Conservation (phyloP, 2,113 vertebrate species). For the Cephalophus harveyi region DNA sequence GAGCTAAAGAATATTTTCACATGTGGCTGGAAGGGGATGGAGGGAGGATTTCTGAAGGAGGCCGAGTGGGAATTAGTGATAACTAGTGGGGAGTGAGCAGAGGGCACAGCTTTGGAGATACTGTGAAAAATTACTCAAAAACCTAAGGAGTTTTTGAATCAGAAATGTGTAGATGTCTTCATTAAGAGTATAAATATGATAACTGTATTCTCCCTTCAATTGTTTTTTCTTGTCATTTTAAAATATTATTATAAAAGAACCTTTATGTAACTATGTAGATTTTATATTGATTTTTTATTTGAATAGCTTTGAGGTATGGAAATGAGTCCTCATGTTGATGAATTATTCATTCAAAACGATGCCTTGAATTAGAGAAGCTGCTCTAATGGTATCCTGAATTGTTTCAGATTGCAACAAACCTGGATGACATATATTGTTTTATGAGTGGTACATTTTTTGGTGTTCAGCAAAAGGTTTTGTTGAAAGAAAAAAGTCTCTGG, state of each 20-base stretch:
- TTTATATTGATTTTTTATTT: background rate
- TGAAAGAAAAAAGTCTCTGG: slow-evolving; percentile 81
- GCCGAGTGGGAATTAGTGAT: background rate
- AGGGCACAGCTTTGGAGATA: background rate
- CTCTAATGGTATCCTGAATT: slow-evolving; percentile 36
- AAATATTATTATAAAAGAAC: background rate
- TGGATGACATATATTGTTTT: slow-evolving; percentile 83
- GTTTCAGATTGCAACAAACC: slow-evolving; percentile 84
- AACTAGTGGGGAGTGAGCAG: background rate
- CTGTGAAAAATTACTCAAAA: background rate
- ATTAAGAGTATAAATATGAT: background rate
- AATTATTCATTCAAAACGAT: background rate
- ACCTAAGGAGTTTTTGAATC: background rate
- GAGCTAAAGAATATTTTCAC: background rate
- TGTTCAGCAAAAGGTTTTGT: slow-evolving; percentile 86
- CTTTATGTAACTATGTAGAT: background rate
- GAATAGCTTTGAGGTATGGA: background rate
- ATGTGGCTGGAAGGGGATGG: background rate
- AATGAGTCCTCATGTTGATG: background rate
- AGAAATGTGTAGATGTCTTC: slow-evolving; percentile 3
- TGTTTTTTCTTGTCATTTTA: slow-evolving; percentile 4
- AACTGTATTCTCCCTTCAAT: background rate
- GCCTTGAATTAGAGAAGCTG: slow-evolving; percentile 20
- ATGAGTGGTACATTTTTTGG: slow-evolving; percentile 87
- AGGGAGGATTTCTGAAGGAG: background rate